Conservation (phyloP, 2,888 invertebrate genomes). For the Dynastes grantii region DNA sequence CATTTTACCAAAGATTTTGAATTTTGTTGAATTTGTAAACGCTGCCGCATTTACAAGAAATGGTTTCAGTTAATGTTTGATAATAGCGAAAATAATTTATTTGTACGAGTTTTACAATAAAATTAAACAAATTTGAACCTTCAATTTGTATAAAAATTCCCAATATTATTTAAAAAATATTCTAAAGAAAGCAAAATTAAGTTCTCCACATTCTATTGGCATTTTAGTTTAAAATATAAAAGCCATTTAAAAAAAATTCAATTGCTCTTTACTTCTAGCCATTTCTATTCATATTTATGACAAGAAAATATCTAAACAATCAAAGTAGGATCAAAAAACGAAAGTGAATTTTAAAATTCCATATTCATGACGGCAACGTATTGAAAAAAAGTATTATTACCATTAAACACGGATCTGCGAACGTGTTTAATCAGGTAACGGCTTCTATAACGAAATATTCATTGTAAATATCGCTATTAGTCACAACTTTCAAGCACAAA, state of each 20-base stretch:
- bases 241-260: no score
- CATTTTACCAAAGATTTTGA: no score
- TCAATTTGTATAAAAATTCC: no score
- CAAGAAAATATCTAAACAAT: background rate
- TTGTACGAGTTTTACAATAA: no score
- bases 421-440: background rate
- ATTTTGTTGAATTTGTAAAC: no score
- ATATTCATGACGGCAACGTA: background rate
- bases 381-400: background rate
- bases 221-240: no score
- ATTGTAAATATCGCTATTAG: background rate
- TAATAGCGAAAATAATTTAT: no score
- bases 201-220: no score
- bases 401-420: background rate
- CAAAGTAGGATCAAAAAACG: background rate
- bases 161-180: background rate
- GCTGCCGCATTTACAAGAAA: no score
- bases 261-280: background rate
- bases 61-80: no score
- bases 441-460: background rate
- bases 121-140: no score
- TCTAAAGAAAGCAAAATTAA: background rate
- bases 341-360: slow-evolving; percentile 13
- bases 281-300: background rate
- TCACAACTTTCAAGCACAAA: background rate